Percentiles rank a stretch among this genome's conserved stretches.
These are phyloP conservation scores for Cosmopolites sordidus DNA, from an alignment of 2,888 invertebrate species.

Conservation along the genomic window DNA sequence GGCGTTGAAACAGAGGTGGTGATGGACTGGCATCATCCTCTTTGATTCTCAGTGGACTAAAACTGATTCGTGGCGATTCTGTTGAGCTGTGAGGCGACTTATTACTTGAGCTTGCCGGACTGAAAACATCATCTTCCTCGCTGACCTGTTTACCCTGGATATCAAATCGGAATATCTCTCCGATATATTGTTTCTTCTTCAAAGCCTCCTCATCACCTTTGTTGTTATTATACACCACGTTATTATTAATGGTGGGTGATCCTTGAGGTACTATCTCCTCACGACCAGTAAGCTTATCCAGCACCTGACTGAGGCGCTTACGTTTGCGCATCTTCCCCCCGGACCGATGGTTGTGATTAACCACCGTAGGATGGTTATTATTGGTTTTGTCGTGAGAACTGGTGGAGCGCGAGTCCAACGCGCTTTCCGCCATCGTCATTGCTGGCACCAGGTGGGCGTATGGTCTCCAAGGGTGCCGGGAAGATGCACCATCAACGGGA, in stretches of 20 bases:
- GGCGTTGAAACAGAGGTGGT: conserved; percentile 40
- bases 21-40: conserved; percentile 50
- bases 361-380: conserved; percentile 58
- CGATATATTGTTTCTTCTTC: conserved; percentile 42
- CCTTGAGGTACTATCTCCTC: conserved; percentile 33
- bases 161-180: conserved; percentile 55
- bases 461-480: conserved; percentile 28
- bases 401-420: conserved; percentile 52
- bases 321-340: conserved; percentile 60
- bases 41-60: conserved; percentile 55
- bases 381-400: conserved; percentile 49
- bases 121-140: conserved; percentile 58
- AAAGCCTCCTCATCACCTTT: conserved; percentile 37
- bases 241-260: conserved; percentile 43
- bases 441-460: conserved; percentile 45
- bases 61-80: conserved; percentile 53
- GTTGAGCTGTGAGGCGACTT: conserved; percentile 55
- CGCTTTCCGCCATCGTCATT: conserved; percentile 72
- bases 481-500: conserved; percentile 34
- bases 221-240: conserved; percentile 40
- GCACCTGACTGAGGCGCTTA: conserved; percentile 72
- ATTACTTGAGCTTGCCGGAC: conserved; percentile 55
- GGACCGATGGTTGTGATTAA: conserved; percentile 57
- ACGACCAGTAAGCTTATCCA: conserved; percentile 65
- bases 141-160: conserved; percentile 46